A percentile compares a stretch with the other conserved stretches of the same genome.
Conservation (phyloP, 2,113 vertebrate genomes). For the Urocitellus parryii region DNA sequence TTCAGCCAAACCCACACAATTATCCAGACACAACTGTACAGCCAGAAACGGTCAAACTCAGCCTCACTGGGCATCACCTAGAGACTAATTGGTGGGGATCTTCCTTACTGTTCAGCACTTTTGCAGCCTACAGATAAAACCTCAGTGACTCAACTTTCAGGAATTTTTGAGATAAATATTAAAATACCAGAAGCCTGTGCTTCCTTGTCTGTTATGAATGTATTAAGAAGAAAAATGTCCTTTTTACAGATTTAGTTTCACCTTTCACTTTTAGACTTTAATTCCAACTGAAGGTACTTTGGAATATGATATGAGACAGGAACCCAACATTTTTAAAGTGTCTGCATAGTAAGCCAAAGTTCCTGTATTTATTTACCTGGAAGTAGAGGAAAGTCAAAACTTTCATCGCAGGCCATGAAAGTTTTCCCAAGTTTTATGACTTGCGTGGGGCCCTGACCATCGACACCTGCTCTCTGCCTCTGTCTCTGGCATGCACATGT, state of each 20-base stretch:
- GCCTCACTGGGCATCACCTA: neutral
- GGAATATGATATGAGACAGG: neutral
- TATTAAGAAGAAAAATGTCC: neutral
- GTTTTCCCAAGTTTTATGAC: neutral
- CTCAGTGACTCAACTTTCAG: neutral
- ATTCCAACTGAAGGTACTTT: neutral
- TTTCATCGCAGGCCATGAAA: neutral
- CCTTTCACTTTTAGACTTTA: neutral
- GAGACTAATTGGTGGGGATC: too few relatives aligned
- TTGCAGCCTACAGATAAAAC: neutral
- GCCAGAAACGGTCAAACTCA: neutral
- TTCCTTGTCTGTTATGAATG: neutral
- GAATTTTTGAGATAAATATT: neutral
- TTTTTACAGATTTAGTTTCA: neutral
- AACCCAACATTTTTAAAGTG: neutral
- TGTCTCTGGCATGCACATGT: neutral
- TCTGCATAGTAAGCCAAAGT: neutral
- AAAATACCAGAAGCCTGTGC: neutral
- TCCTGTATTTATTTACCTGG: neutral
- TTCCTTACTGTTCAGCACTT: neutral
- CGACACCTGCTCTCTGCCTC: neutral
- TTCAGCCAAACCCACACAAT: neutral
- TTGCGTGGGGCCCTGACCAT: neutral
- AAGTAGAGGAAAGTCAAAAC: neutral
- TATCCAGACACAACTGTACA: fast-evolving